Evolutionary conservation across 2,797 vertebrate genomes (phyloP), one percentile per base, ranked within the genome.

Genomic region (Falco concolor): DNA sequence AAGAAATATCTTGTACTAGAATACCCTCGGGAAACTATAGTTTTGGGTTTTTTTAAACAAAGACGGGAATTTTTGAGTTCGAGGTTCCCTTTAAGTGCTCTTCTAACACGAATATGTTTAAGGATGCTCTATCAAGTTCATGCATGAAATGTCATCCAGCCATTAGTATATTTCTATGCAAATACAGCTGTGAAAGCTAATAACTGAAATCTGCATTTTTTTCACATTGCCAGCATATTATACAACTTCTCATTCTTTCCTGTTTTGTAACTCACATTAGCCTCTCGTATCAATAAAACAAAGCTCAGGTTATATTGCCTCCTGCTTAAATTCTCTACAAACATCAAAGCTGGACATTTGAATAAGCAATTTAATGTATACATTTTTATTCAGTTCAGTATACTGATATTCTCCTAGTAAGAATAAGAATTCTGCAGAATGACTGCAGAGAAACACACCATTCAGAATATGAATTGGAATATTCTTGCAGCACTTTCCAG

Each of bases 341-440:
- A 97, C 97, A 97, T 97, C 97, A 97, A 97, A 97, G 97, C 95
- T 94, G 98, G 94, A 96, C 97, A 97, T 98, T 96, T 98, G 98
- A 98, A 98, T 98, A 98, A 97, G 96, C 96, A 98, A 98, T 98
- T 97, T 98, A 98, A 98, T 97, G 95, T 97, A 98, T 95, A 98
- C 82, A 98, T 98, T 98, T 98, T 98, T 97, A 98, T 98, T 97
- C 97, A 96, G 93, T 96, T 98, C 97, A 90, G 94, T 97, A 96
- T 97, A 97, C 97, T 97, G 96, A 97, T 98, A 97, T 36, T 97
- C 95, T 98, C 95, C 93, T 95, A 91, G 96, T 96, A 97, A 90
- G 93, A 98, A 97, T 97, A 96, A 97, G 95, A 97, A 97, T 97
- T 98, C 97, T 95, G 93, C 88, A 97, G 54, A 94, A 97, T 69